Evolutionary conservation across 1,140 invertebrate species (phyloP).

Genomic region (Drosophila nasuta): DNA sequence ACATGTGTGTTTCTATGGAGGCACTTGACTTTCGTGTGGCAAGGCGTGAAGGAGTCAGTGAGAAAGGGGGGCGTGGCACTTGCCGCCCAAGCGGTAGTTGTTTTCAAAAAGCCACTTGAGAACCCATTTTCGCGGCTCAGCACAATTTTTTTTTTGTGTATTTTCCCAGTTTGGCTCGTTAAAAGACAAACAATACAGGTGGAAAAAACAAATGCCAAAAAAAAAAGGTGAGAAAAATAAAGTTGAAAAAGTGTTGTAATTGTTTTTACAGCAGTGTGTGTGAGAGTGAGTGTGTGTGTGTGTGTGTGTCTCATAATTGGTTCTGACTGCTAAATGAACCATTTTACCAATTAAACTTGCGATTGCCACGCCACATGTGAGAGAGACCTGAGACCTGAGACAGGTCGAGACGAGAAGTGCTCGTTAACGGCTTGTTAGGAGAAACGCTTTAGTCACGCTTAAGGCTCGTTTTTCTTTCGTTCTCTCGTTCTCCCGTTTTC

Average conservation of each 20-base stretch:
- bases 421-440: slow-evolving; percentile 65
- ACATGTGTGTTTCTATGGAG: not conserved
- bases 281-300: slow-evolving; percentile 7
- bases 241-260: slow-evolving; percentile 75
- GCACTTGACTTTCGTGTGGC: slow-evolving; percentile 6
- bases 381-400: slow-evolving; percentile 31
- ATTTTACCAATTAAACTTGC: slow-evolving; percentile 77
- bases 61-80: slow-evolving; percentile 11
- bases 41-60: not conserved
- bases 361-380: slow-evolving; percentile 58
- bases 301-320: slow-evolving; percentile 67
- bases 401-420: slow-evolving; percentile 14
- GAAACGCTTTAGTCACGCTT: slow-evolving; percentile 76
- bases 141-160: not conserved
- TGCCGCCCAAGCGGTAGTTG: slow-evolving; percentile 24
- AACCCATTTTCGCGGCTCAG: slow-evolving; percentile 46
- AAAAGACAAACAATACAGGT: slow-evolving; percentile 40
- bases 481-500: not conserved
- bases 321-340: slow-evolving; percentile 83
- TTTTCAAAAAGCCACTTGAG: slow-evolving; percentile 27
- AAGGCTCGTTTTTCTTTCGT: slow-evolving; percentile 18
- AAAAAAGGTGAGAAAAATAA: slow-evolving; percentile 24
- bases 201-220: slow-evolving; percentile 20
- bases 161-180: slow-evolving; percentile 33
- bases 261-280: slow-evolving; percentile 64